Base-by-base conservation (phyloP, 64 coral and sea anemone species). In the Actinia equina region DNA sequence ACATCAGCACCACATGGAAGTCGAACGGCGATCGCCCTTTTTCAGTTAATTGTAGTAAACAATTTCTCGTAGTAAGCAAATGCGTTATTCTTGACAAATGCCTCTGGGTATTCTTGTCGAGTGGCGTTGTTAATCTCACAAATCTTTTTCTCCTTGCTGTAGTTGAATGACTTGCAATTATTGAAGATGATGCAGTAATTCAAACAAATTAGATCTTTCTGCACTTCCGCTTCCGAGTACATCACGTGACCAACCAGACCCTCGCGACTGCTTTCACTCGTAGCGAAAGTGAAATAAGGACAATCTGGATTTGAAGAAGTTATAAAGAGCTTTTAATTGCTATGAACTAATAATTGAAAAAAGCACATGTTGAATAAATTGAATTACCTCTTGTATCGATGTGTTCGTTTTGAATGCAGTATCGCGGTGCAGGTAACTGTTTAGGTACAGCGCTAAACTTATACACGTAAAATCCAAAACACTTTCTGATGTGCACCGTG, bases 121-220 rank as follows among this genome's bases (percentile, higher is more conserved):
- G n/a, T 71, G 25, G 69, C 69, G 69, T 71, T 71, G 69, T 71
- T 71, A 25, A 71, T 25, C 69, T 71, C 69, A 71, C 69, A 71
- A 2, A 71, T 71, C 69, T 71, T 71, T 71, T 71, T 71, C 23
- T 37, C 69, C 19, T 71, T 71, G 69, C 12, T 71, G 69, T 30
- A 71, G 69, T 71, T 71, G 12, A 71, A 71, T 41, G 69, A 71
- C 69, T 71, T 71, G 23, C 69, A 71, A 14, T 71, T 26, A 71
- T 2, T 14, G 2, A 30, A 26, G 22, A 71, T 26, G n/a, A 71
- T 71, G 13, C 69, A 71, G 25, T 71, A 71, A 71, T 71, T 71
- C 69, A 71, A 16, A 43, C 78, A 44, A 80, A 80, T 49, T 44
- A 49, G 78, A 16, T 49, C 43, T 80, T 80, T 80, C 78, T 80